Conservation (phyloP, 2,113 vertebrate species). For the Mormyrus lacerda region DNA sequence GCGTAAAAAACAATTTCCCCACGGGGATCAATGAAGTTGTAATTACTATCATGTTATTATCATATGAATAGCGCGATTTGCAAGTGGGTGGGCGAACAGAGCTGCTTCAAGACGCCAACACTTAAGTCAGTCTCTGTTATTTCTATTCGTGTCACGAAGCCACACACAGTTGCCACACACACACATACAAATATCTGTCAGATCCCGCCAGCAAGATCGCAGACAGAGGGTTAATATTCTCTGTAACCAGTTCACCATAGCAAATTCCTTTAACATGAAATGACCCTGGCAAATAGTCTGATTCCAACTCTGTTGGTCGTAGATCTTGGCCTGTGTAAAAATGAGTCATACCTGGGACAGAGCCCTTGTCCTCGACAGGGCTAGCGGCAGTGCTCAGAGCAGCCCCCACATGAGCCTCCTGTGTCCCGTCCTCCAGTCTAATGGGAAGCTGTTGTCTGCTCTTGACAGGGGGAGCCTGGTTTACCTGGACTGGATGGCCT, state of each 20-base stretch:
- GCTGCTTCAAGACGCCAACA: too few relatives aligned
- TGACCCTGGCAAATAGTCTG: neutral
- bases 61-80: too few relatives aligned
- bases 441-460: neutral
- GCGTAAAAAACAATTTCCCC: too few relatives aligned
- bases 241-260: neutral
- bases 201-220: too few relatives aligned
- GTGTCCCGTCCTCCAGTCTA: neutral
- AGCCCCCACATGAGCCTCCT: neutral
- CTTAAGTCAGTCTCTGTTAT: too few relatives aligned
- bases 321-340: neutral
- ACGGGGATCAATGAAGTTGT: too few relatives aligned
- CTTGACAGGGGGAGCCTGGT: constrained; percentile 6
- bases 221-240: neutral
- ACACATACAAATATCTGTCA: too few relatives aligned
- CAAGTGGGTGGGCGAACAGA: too few relatives aligned
- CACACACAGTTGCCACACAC: too few relatives aligned
- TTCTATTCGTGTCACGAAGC: too few relatives aligned
- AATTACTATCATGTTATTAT: too few relatives aligned
- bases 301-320: neutral
- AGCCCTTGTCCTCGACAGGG: neutral
- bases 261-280: neutral
- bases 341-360: neutral
- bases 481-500: constrained; percentile 14
- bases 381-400: neutral